phyloP scores from a whole-genome alignment of 2,888 invertebrate species.

The Heliconius hortense region DNA sequence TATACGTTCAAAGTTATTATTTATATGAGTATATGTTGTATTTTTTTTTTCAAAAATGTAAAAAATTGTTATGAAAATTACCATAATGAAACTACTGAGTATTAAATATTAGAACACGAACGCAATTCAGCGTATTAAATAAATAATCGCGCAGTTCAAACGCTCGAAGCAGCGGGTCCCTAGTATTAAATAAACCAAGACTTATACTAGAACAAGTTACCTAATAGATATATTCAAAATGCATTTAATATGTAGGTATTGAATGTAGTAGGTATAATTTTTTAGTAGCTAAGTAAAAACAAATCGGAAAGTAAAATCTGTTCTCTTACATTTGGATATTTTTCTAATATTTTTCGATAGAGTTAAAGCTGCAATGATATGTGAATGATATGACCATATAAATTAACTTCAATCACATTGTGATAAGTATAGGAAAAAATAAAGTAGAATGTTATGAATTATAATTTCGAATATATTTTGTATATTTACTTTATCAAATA shows the following conservation, averaged over 20 bases:
- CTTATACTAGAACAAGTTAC: background rate
- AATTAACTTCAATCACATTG: too few species aligned
- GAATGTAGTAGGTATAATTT: background rate
- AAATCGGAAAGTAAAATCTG: background rate
- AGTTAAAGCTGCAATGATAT: background rate
- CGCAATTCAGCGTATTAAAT: background rate
- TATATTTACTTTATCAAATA: too few species aligned
- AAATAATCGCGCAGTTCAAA: background rate
- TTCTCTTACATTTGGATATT: background rate
- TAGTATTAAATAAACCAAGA: background rate
- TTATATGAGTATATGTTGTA: too few species aligned
- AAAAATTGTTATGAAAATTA: too few species aligned
- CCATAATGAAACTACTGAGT: too few species aligned
- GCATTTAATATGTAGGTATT: too few species aligned
- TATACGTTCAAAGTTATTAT: too few species aligned
- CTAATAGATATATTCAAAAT: background rate
- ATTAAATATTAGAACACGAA: background rate
- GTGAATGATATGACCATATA: too few species aligned
- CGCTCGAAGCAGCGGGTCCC: background rate
- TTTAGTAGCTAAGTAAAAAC: background rate
- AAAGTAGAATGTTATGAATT: too few species aligned
- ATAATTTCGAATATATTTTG: too few species aligned
- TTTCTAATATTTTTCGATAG: background rate
- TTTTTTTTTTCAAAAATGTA: too few species aligned
- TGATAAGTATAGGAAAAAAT: too few species aligned